phyloP scores from a whole-genome alignment of 2,888 invertebrate species.

The Antheraea assamensis region DNA sequence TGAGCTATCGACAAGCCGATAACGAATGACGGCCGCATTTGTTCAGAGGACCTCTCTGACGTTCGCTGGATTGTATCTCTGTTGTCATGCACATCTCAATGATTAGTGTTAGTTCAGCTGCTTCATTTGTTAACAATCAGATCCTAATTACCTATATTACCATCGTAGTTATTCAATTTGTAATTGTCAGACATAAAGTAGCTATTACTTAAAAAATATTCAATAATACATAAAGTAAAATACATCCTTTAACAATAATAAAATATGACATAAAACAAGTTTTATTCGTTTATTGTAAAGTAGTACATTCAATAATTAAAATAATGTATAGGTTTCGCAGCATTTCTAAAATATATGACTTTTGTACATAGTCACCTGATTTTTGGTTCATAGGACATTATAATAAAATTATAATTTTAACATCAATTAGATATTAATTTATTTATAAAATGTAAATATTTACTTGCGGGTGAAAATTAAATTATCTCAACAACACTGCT shows the following conservation, averaged over 20 bases:
- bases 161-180: not conserved
- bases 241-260: too few species aligned
- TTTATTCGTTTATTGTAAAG: too few species aligned
- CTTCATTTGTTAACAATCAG: slow-evolving; percentile 2
- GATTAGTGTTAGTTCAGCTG: slow-evolving; percentile 27
- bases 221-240: too few species aligned
- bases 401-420: not conserved
- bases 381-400: too few species aligned
- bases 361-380: too few species aligned
- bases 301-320: too few species aligned
- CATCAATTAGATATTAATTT: not conserved
- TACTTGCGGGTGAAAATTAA: not conserved
- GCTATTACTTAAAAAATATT: too few species aligned
- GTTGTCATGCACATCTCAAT: slow-evolving; percentile 40
- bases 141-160: slow-evolving; percentile 4
- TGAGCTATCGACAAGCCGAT: slow-evolving; percentile 72
- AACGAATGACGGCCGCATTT: slow-evolving; percentile 59
- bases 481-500: not conserved
- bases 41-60: slow-evolving; percentile 65
- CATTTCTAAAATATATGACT: not conserved
- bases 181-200: not conserved
- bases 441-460: not conserved
- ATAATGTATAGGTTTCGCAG: too few species aligned
- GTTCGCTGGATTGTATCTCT: slow-evolving; percentile 44
- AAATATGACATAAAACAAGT: too few species aligned